These are phyloP conservation scores for Therioaphis trifolii DNA, from an alignment of 2,888 invertebrate genomes.

Conservation along the genomic window DNA sequence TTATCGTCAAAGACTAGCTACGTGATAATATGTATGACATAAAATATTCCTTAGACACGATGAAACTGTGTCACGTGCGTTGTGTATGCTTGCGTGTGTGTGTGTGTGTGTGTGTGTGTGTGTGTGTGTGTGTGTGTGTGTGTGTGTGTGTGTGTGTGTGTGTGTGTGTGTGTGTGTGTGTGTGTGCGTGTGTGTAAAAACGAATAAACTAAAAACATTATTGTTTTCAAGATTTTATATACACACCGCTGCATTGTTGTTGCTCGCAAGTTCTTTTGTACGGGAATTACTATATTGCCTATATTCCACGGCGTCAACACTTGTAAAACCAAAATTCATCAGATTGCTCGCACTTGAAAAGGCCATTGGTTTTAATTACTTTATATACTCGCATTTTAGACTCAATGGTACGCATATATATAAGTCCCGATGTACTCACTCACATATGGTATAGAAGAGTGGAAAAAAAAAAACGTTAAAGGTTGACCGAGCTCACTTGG, in stretches of 20 bases:
- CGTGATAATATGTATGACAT: too few species aligned
- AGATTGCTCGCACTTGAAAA: slow-evolving; percentile 13
- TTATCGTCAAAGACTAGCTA: too few species aligned
- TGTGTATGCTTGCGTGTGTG: neutral
- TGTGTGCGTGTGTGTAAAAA: too few species aligned
- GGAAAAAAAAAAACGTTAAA: slow-evolving; percentile 29
- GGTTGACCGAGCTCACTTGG: slow-evolving; percentile 23
- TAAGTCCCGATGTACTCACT: too few species aligned
- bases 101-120: too few species aligned
- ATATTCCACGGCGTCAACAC: neutral
- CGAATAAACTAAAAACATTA: slow-evolving; percentile 8
- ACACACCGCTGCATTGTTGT: slow-evolving; percentile 19
- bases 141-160: too few species aligned
- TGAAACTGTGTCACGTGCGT: too few species aligned
- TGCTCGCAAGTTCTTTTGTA: too few species aligned
- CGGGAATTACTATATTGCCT: neutral
- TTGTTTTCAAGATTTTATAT: neutral
- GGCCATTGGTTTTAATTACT: slow-evolving; percentile 9
- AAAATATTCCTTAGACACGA: too few species aligned
- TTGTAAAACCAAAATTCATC: slow-evolving; percentile 20
- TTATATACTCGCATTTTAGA: slow-evolving; percentile 11
- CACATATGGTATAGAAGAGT: neutral
- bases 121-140: too few species aligned
- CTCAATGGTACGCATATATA: neutral
- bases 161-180: too few species aligned